Base-by-base conservation (phyloP, 2,888 invertebrate genomes). In the Beris morrisii region DNA sequence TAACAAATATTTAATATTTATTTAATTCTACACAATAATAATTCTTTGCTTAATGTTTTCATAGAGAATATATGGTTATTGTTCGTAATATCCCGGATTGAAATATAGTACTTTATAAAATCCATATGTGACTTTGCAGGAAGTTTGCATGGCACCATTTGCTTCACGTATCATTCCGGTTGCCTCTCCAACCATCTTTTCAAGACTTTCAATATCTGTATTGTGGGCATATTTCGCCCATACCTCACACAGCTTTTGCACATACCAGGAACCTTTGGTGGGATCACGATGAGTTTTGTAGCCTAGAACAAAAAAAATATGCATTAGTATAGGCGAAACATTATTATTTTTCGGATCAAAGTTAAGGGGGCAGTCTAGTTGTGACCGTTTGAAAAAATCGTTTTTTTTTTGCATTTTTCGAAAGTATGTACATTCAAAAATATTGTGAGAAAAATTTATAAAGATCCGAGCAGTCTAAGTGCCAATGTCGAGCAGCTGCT, bases 231-330 rank as follows among this genome's bases (percentile, higher is more conserved):
- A 82, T 71, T 82, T 79, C 70, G 87, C 86, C 77, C 90, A 86
- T 72, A 86, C 83, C 72, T 84, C 78, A 78, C 89, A 89, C 73
- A 91, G 80, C 69, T 82, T 82, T 77, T 87, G 86, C 73, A 91
- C 87, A 79, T 88, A 90, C 89, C 89, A 90, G 52, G 88, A 87
- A 28, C 91, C 90, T 6, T 73, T 72, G 31, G 76, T 70, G 5
- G 77, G 74, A 79, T 89, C 85, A 66, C 90, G 84, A 74, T 84
- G 82, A 0, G 90, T 71, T 66, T 73, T 73, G 65, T 70, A 76
- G 0, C 78, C 72, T 71, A 22, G 7, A 22, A 22, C 22, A 22
- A 22, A 22, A 7, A 13, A 31, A 43, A 55, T 64, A 30, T 63
- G 5, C 22, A 22, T 2, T 22, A 22, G 22, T 22, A 3, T 22